These are phyloP conservation scores for Setophaga kirtlandii DNA, from an alignment of 2,113 vertebrate genomes.

Conservation along the genomic window DNA sequence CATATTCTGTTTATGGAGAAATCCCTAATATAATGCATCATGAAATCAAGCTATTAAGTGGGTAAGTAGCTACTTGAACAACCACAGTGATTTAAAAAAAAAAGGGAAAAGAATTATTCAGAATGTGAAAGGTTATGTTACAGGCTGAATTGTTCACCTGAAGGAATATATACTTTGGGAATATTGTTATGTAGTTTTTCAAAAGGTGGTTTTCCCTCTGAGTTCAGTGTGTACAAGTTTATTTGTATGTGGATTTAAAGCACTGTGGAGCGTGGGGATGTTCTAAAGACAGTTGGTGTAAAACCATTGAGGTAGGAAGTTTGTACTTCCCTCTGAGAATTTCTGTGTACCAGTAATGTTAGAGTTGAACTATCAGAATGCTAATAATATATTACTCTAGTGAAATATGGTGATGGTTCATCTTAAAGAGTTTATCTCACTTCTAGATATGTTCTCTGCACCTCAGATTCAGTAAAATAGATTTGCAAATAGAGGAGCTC, in stretches of 20 bases:
- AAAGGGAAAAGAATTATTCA: not conserved
- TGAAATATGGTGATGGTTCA: not conserved
- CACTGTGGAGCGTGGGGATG: accelerated
- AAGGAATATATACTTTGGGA: not conserved
- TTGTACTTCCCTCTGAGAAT: not conserved
- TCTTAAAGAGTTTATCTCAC: not conserved
- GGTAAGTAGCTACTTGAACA: not conserved
- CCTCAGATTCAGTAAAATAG: not conserved
- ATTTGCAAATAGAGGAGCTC: not conserved
- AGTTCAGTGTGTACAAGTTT: not conserved
- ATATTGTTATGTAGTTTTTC: not conserved
- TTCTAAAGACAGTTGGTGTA: not conserved
- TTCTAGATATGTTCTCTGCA: not conserved
- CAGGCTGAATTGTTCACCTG: not conserved
- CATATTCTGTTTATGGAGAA: not conserved
- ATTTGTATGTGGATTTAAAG: not conserved
- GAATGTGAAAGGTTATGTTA: not conserved
- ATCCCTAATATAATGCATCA: not conserved
- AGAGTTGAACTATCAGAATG: not conserved
- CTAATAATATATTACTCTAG: not conserved
- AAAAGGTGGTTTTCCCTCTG: not conserved
- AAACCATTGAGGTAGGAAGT: not conserved
- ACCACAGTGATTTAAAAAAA: not conserved
- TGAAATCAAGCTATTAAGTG: not conserved
- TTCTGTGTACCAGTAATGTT: not conserved